phyloP scores from a whole-genome alignment of 2,113 vertebrate genomes.

The Serinus canaria region DNA sequence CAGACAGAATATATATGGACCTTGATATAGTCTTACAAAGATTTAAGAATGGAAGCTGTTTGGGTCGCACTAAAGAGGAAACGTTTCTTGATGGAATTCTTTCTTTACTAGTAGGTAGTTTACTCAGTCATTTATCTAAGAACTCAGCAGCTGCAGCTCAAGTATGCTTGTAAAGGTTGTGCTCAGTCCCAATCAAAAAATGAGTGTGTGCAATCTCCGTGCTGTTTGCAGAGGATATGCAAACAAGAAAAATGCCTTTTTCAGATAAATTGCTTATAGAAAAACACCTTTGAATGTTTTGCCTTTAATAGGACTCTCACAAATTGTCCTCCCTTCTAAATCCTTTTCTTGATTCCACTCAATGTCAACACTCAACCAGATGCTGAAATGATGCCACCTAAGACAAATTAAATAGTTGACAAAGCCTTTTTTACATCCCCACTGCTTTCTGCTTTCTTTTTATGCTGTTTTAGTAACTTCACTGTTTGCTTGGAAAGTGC shows the following conservation, averaged over 20 bases:
- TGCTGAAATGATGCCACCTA: slow-evolving; percentile 26
- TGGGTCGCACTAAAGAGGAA: neutral
- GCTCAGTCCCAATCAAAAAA: neutral
- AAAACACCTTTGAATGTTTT: neutral
- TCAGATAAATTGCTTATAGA: neutral
- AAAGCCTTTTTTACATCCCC: neutral
- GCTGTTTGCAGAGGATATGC: neutral
- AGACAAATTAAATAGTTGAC: slow-evolving; percentile 9
- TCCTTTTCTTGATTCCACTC: neutral
- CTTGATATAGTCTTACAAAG: neutral
- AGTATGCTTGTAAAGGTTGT: neutral
- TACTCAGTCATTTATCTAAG: neutral
- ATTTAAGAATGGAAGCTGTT: neutral
- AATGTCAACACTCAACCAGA: slow-evolving; percentile 10
- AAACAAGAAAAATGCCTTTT: neutral
- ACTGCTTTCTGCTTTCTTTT: neutral
- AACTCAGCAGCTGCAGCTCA: neutral
- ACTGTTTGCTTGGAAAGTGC: neutral
- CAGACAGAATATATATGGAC: neutral
- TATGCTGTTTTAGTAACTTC: neutral
- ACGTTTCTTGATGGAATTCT: neutral
- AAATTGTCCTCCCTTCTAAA: neutral
- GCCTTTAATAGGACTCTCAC: neutral
- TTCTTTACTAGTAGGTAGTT: neutral
- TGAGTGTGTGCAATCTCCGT: neutral